Conservation (phyloP, 2,113 vertebrate genomes). For the Calonectris borealis region DNA sequence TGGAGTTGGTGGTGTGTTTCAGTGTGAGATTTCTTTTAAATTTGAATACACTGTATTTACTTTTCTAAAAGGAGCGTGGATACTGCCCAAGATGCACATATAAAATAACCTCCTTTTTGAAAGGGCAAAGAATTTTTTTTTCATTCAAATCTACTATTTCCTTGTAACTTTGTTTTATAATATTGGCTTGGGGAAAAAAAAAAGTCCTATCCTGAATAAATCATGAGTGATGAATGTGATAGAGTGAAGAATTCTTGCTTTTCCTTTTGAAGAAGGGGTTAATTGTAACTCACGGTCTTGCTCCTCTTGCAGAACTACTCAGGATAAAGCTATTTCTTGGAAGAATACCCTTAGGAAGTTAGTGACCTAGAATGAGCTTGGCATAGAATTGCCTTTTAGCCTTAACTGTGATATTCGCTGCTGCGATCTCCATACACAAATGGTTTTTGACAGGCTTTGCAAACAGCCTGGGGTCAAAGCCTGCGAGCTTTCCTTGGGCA, state of each 20-base stretch:
- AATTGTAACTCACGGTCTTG: neutral
- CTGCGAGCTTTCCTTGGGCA: neutral
- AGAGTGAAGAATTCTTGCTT: neutral
- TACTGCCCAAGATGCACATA: neutral
- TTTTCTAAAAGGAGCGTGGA: neutral
- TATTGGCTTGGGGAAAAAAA: neutral
- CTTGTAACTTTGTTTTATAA: neutral
- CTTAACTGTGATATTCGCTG: neutral
- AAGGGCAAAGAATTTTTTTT: neutral
- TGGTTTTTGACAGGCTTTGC: constrained; percentile 48
- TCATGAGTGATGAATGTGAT: neutral
- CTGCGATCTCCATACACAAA: neutral
- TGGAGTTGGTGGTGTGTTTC: neutral
- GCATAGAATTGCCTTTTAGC: constrained; percentile 54
- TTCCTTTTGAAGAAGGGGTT: constrained; percentile 27
- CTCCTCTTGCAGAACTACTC: neutral
- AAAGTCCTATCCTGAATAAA: neutral
- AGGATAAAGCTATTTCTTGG: constrained; percentile 57
- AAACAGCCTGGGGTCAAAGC: constrained; percentile 17
- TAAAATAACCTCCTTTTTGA: neutral
- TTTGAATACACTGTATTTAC: neutral
- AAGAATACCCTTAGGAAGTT: constrained; percentile 59
- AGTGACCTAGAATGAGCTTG: constrained; percentile 63
- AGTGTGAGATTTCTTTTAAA: neutral
- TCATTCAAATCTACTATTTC: neutral